Evolutionary conservation across 2,797 vertebrate species (phyloP).

Genomic region (Falco concolor): DNA sequence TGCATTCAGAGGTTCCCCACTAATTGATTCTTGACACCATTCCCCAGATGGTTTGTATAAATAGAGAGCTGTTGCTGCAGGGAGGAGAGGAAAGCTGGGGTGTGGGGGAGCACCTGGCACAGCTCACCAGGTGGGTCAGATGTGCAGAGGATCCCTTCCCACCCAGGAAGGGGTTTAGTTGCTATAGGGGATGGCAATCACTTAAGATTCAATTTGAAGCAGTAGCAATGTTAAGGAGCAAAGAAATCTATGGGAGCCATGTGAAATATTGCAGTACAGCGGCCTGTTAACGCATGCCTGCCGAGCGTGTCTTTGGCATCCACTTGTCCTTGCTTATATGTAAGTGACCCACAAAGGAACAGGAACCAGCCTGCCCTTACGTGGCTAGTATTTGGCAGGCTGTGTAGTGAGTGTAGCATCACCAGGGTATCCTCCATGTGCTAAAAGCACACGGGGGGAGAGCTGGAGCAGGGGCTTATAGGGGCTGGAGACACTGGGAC

Average conservation of each 20-base stretch:
- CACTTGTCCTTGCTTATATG: background rate
- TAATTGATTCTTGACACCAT: conserved; percentile 63
- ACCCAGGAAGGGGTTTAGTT: background rate
- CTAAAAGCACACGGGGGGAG: background rate
- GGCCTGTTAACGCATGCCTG: rapidly evolving
- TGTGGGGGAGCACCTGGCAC: background rate
- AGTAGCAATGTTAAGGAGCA: background rate
- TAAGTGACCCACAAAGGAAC: background rate
- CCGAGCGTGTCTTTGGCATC: background rate
- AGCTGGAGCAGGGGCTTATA: background rate
- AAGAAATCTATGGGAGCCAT: background rate
- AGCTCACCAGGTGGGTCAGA: background rate
- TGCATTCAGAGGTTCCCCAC: conserved; percentile 35
- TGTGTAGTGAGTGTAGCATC: background rate
- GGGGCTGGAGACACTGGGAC: background rate
- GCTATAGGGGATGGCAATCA: background rate
- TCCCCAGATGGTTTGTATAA: conserved; percentile 5
- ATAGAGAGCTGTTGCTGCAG: conserved; percentile 16
- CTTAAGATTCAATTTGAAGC: background rate
- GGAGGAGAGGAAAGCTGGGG: background rate
- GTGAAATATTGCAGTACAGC: background rate
- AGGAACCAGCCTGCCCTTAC: background rate
- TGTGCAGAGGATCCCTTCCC: background rate
- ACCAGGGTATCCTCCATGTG: background rate
- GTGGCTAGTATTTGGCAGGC: background rate